Percentiles rank a stretch among this genome's conserved stretches.
Conservation (phyloP, 1,140 invertebrate genomes). For the Branchinecta lynchi region DNA sequence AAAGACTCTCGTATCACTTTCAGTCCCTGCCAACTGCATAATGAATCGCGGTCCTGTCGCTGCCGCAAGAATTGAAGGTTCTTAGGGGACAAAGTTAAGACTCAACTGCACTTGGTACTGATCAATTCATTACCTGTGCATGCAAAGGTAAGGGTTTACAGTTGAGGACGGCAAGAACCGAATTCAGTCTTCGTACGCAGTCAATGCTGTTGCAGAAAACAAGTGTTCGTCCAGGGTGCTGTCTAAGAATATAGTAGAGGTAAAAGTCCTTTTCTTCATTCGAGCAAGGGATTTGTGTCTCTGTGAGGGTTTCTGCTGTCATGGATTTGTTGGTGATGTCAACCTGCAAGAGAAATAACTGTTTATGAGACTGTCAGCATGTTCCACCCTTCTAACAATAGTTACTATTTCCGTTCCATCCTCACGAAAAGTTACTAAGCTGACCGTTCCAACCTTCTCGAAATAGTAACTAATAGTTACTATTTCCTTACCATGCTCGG, state of each 20-base stretch:
- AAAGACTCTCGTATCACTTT: too few relatives aligned
- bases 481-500: too few relatives aligned
- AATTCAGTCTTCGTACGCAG: conserved; percentile 67
- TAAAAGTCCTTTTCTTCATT: conserved; percentile 79
- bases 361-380: conserved; percentile 15
- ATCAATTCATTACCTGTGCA: conserved; percentile 39
- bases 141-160: conserved; percentile 70
- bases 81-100: too few relatives aligned
- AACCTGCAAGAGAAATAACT: conserved; percentile 22
- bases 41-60: too few relatives aligned
- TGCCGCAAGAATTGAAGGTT: too few relatives aligned
- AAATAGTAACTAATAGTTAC: too few relatives aligned
- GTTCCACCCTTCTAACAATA: too few relatives aligned
- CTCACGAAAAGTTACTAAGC: too few relatives aligned
- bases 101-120: too few relatives aligned
- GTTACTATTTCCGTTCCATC: too few relatives aligned
- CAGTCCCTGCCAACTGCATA: too few relatives aligned
- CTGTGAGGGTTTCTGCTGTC: conserved; percentile 63
- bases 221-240: conserved; percentile 71
- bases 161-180: conserved; percentile 60
- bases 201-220: conserved; percentile 97
- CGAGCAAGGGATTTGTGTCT: conserved; percentile 52
- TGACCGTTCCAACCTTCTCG: too few relatives aligned
- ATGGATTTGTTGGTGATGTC: conserved; percentile 33
- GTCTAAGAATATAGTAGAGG: conserved; percentile 76